These are phyloP conservation scores for Leptinotarsa tumamoca DNA, from an alignment of 2,888 invertebrate species.

Conservation along the genomic window DNA sequence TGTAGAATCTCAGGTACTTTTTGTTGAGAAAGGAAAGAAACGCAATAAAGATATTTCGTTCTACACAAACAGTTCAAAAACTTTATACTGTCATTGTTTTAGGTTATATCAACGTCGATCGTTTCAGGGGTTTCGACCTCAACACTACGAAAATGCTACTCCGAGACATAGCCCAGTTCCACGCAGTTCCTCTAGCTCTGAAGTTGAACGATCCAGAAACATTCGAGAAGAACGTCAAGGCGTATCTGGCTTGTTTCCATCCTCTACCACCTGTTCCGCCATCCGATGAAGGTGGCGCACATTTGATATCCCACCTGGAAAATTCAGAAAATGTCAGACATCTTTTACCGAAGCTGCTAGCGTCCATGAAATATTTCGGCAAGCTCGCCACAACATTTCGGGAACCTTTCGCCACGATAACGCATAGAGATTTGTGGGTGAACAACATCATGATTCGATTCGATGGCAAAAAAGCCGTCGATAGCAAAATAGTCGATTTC, in stretches of 20 bases:
- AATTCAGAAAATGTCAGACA: conserved; percentile 16
- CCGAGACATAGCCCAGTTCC: conserved; percentile 67
- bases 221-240: conserved; percentile 59
- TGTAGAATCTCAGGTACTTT: no score
- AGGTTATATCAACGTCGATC: conserved; percentile 65
- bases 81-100: conserved; percentile 17
- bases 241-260: conserved; percentile 42
- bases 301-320: neutral
- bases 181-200: conserved; percentile 69
- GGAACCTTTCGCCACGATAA: conserved; percentile 69
- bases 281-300: neutral
- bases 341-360: conserved; percentile 21
- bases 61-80: no score
- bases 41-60: no score
- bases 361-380: conserved; percentile 21
- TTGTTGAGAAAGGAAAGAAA: no score
- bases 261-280: conserved; percentile 16
- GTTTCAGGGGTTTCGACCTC: conserved; percentile 66
- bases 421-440: conserved; percentile 72
- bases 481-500: conserved; percentile 53
- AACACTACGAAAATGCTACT: conserved; percentile 65
- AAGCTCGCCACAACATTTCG: neutral
- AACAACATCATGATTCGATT: conserved; percentile 71
- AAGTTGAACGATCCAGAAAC: conserved; percentile 63
- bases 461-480: conserved; percentile 39